A percentile compares a stretch with the other conserved stretches of the same genome.
These are phyloP conservation scores for Agapornis roseicollis DNA, from an alignment of 2,113 vertebrate species.

Conservation along the genomic window DNA sequence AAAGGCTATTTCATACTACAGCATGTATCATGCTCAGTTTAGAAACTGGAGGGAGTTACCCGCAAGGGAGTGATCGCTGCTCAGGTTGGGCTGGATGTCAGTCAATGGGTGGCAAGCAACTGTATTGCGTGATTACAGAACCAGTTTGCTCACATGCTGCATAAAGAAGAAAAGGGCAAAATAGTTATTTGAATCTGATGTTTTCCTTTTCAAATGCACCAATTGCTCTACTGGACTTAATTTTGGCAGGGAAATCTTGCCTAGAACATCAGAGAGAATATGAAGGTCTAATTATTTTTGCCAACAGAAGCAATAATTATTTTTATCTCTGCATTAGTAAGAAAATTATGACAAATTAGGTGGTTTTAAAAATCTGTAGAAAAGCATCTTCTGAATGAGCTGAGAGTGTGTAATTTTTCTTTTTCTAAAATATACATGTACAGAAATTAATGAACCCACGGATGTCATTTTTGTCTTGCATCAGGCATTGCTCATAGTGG, in stretches of 20 bases:
- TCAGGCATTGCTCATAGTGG: neutral
- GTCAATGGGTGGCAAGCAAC: neutral
- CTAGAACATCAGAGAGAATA: neutral
- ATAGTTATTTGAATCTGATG: neutral
- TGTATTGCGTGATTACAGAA: neutral
- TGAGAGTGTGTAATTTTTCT: neutral
- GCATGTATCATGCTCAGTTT: neutral
- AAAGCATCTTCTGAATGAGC: neutral
- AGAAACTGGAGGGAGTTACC: neutral
- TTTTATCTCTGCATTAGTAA: neutral
- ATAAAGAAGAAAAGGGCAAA: neutral
- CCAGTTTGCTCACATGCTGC: fast-evolving
- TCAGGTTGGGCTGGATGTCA: neutral
- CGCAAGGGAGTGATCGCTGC: neutral
- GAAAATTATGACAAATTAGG: neutral
- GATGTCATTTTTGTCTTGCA: neutral
- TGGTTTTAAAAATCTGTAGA: conserved; percentile 20
- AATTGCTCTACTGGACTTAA: neutral
- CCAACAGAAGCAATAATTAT: neutral
- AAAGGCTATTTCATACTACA: neutral
- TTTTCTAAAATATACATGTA: neutral
- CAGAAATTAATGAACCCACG: neutral
- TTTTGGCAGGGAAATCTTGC: neutral
- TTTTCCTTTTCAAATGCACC: neutral
- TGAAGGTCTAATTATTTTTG: conserved; percentile 7